phyloP scores from a whole-genome alignment of 2,797 vertebrate genomes.

The Benthosema pterotum region DNA sequence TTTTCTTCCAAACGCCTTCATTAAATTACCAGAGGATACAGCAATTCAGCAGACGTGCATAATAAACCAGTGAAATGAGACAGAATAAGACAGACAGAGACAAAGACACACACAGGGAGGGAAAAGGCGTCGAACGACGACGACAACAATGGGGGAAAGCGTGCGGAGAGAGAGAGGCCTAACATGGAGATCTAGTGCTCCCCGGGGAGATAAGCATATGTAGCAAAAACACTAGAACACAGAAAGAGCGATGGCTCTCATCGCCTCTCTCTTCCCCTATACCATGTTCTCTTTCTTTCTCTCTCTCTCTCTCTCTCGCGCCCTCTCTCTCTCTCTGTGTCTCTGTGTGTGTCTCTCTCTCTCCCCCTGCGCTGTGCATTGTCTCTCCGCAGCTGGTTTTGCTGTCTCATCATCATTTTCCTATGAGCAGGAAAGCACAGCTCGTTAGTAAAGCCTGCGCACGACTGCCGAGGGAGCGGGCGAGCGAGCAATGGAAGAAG shows the following conservation, averaged over 20 bases:
- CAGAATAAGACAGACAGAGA: background rate
- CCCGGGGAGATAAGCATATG: constrained; percentile 62
- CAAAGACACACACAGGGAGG: constrained; percentile 9
- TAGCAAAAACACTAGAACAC: constrained; percentile 61
- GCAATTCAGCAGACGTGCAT: too few species aligned
- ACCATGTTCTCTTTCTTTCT: constrained; percentile 32
- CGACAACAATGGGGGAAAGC: constrained; percentile 48
- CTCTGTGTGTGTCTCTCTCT: too few species aligned
- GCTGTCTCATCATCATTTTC: constrained; percentile 80
- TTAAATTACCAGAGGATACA: too few species aligned
- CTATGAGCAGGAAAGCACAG: constrained; percentile 62
- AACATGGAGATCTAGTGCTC: constrained; percentile 57
- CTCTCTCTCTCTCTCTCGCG: constrained; percentile 14
- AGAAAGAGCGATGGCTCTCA: constrained; percentile 69
- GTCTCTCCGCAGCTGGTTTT: constrained; percentile 64
- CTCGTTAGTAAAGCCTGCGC: constrained; percentile 70
- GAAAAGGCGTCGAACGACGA: constrained; percentile 57
- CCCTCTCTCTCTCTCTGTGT: constrained; percentile 6
- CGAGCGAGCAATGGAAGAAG: constrained; percentile 11
- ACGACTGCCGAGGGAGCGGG: constrained; percentile 49
- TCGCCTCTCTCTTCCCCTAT: constrained; percentile 48
- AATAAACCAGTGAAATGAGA: background rate
- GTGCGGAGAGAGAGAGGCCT: constrained; percentile 34
- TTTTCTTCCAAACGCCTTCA: too few species aligned
- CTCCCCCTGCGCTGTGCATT: constrained; percentile 33